A percentile compares a stretch with the other conserved stretches of the same genome.
Evolutionary conservation across 2,113 vertebrate species (phyloP).

Genomic region (Apaloderma vittatum): DNA sequence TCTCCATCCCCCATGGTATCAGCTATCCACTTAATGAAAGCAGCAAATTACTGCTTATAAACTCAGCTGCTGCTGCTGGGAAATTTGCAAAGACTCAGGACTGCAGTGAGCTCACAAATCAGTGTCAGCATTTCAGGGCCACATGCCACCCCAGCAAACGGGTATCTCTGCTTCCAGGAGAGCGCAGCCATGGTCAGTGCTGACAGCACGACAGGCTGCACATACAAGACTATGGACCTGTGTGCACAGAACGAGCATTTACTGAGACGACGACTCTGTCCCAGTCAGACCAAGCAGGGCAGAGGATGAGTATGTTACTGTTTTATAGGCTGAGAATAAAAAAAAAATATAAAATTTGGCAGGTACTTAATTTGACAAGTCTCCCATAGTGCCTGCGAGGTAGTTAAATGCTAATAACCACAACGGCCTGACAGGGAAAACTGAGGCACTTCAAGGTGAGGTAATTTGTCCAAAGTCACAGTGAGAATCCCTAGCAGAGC

Average conservation of each 20-base stretch:
- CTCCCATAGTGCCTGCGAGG: background rate
- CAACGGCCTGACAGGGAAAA: background rate
- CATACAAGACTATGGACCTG: rapidly evolving
- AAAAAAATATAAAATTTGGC: background rate
- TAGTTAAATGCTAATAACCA: background rate
- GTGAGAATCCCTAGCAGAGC: background rate
- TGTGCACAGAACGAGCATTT: rapidly evolving
- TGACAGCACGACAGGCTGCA: background rate
- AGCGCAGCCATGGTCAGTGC: background rate
- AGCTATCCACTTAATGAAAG: background rate
- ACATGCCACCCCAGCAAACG: background rate
- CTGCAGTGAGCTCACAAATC: background rate
- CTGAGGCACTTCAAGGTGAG: slow-evolving; percentile 45
- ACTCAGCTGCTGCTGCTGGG: background rate
- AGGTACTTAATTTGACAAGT: background rate
- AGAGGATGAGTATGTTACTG: background rate
- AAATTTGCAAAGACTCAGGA: background rate
- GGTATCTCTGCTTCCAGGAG: background rate
- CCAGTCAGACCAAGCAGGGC: background rate
- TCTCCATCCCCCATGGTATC: background rate
- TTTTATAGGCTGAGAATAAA: slow-evolving; percentile 29
- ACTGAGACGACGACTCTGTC: rapidly evolving
- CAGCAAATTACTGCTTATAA: background rate
- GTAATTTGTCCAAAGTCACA: background rate
- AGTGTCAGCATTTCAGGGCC: background rate